Base-by-base conservation (phyloP, 2,113 vertebrate genomes). In the Jaculus jaculus region DNA sequence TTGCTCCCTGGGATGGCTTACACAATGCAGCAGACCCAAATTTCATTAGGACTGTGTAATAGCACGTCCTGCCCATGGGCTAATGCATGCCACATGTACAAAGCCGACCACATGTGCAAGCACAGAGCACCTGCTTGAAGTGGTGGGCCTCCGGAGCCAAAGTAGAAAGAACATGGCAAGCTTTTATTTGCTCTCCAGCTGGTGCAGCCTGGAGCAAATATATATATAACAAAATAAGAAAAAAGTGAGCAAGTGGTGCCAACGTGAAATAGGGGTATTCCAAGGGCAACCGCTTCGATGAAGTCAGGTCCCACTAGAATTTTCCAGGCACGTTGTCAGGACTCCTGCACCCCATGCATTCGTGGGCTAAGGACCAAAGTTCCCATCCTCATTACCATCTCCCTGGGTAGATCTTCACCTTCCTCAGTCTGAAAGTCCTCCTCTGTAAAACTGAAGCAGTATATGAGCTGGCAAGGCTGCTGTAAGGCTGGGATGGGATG, bases 41-140 rank as follows among this genome's bases (percentile, higher is more conserved):
- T 94, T 94, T 96, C 94, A 95, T 94, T 75, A 91, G 92, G 81
- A 84, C 94, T 84, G 77, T 93, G 94, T 91, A 95, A 96, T 39
- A 81, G 91, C 77, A n/a, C 2, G 10, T 69, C 65, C 94, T 89
- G 47, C 91, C 93, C 95, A 60, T 20, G 17, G 51, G 20, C 83
- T 94, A 95, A 96, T 84, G 63, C 21, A 8, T 74, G 75, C 95
- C 97, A 96, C 91, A 94, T 94, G 94, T 84, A 39, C 86, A 60
- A 28, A n/a, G 63, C 34, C 21, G 2, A 21, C 58, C 80, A 51
- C 92, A 87, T 89, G 92, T 94, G 92, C 17, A 80, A 87, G 72
- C 54, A 66, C n/a, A 42, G 32, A 71, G 82, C 78, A 96, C 96
- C 96, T 97, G 94, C 87, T 91, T 39, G 24, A 47, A 77, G 80